Evolutionary conservation across 2,797 vertebrate species (phyloP).

Genomic region (Spondyliosoma cantharus): DNA sequence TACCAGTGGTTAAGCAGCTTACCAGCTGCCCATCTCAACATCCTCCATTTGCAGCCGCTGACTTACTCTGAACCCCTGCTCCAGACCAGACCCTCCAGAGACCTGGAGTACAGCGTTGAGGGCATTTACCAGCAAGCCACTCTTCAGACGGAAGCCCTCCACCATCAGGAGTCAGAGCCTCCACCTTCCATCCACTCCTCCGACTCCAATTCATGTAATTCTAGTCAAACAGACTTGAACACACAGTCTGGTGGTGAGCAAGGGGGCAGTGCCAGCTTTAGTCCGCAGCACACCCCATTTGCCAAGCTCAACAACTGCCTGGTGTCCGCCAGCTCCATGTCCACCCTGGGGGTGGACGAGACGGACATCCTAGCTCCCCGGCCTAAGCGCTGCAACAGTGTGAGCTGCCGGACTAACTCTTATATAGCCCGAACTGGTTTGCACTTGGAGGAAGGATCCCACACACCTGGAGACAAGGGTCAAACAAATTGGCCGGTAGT

Average conservation of each 20-base stretch:
- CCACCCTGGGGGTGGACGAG: conserved; percentile 70
- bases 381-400: conserved; percentile 71
- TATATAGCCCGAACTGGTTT: conserved; percentile 9
- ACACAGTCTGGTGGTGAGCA: conserved; percentile 45
- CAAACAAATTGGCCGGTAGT: background rate
- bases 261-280: background rate
- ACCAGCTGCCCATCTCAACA: conserved; percentile 83
- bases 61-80: conserved; percentile 80
- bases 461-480: background rate
- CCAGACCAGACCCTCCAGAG: conserved; percentile 43
- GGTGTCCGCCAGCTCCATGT: conserved; percentile 78
- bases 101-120: conserved; percentile 52
- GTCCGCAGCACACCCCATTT: conserved; percentile 53
- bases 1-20: conserved; percentile 84
- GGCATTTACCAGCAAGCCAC: conserved; percentile 67
- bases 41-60: conserved; percentile 83
- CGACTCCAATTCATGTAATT: conserved; percentile 77
- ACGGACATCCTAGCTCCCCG: conserved; percentile 53
- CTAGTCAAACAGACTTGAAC: conserved; percentile 70
- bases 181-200: conserved; percentile 72
- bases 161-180: conserved; percentile 79
- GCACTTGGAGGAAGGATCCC: conserved; percentile 25
- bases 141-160: conserved; percentile 79
- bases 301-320: conserved; percentile 83
- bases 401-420: conserved; percentile 79